A percentile compares a stretch with the other conserved stretches of the same genome.
phyloP scores from a whole-genome alignment of 2,888 invertebrate species.

The Tachina fera region DNA sequence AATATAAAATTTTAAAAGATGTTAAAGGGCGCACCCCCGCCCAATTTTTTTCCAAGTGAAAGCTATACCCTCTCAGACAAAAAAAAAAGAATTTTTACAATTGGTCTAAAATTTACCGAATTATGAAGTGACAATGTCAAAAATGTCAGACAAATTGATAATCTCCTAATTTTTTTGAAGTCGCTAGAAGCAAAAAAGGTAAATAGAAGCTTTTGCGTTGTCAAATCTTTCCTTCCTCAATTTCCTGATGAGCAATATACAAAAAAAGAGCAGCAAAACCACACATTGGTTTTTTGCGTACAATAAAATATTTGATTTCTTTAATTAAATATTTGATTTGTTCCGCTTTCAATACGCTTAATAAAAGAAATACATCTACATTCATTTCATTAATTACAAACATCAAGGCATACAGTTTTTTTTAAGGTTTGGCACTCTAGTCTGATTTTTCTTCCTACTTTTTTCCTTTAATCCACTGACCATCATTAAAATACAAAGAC shows the following conservation, averaged over 20 bases:
- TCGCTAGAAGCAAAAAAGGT: too few species aligned
- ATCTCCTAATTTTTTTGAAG: too few species aligned
- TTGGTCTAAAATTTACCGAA: too few species aligned
- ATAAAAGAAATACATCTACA: neutral
- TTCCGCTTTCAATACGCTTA: neutral
- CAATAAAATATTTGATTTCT: neutral
- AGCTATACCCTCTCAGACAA: too few species aligned
- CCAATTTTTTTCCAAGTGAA: too few species aligned
- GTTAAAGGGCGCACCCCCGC: too few species aligned
- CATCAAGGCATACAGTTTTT: neutral
- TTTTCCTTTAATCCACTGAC: slow-evolving; percentile 16
- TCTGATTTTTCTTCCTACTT: neutral
- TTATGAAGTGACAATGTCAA: too few species aligned
- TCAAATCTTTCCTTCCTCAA: too few species aligned
- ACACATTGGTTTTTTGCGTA: neutral
- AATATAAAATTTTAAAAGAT: too few species aligned
- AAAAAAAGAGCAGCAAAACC: neutral
- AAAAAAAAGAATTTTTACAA: too few species aligned
- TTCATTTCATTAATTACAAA: neutral
- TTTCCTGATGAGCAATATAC: neutral
- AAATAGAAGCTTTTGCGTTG: too few species aligned
- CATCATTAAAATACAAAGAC: slow-evolving; percentile 11
- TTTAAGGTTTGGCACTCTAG: slow-evolving; percentile 14
- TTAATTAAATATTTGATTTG: neutral
- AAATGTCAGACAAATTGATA: too few species aligned